A percentile compares a stretch with the other conserved stretches of the same genome.
phyloP scores from a whole-genome alignment of 92 coral and sea anemone genomes.

The Zoanthus sociatus region DNA sequence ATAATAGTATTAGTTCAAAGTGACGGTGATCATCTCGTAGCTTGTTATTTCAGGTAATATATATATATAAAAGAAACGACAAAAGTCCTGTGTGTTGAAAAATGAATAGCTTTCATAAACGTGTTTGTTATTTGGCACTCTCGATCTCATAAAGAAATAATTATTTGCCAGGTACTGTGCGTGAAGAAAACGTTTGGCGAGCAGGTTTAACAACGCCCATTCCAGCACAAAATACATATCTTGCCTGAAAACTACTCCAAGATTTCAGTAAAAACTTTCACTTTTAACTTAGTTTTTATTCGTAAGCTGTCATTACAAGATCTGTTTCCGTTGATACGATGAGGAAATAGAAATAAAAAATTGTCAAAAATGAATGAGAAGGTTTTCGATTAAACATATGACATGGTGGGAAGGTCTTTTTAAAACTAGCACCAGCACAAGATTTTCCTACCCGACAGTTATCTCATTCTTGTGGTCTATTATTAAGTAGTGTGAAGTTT shows the following conservation, averaged over 20 bases:
- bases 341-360: neutral
- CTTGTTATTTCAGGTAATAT: neutral
- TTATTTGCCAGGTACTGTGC: constrained; percentile 17
- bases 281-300: neutral
- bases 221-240: neutral
- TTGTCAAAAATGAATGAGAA: neutral
- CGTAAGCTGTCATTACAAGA: neutral
- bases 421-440: constrained; percentile 32
- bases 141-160: neutral
- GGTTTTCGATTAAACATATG: neutral
- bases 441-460: neutral
- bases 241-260: neutral
- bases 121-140: constrained; percentile 15
- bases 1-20: neutral
- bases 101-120: neutral
- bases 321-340: neutral
- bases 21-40: neutral
- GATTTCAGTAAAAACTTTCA: neutral
- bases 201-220: constrained; percentile 25
- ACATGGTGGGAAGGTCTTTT: constrained; percentile 1
- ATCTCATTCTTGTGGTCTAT: constrained; percentile 4
- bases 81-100: neutral
- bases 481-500: neutral
- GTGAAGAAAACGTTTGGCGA: neutral
- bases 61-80: neutral